A percentile compares a stretch with the other conserved stretches of the same genome.
These are phyloP conservation scores for Marasmarcha lunaedactyla DNA, from an alignment of 2,888 invertebrate genomes.

Conservation along the genomic window DNA sequence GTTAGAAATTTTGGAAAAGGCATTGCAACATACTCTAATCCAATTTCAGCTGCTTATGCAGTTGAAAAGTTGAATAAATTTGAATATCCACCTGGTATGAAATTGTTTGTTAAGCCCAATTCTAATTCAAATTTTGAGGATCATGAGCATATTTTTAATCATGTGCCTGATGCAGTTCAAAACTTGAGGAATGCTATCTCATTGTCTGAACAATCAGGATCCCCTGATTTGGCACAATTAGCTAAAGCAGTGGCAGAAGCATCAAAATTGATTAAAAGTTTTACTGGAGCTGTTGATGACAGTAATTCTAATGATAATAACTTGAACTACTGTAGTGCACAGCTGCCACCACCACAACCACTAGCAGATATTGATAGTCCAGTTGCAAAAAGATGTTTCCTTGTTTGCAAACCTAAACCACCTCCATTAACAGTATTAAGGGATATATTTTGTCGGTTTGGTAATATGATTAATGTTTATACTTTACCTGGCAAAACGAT, in stretches of 20 bases:
- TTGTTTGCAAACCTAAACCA: slow-evolving; percentile 74
- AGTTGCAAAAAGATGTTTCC: slow-evolving; percentile 76
- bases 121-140: slow-evolving; percentile 30
- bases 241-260: slow-evolving; percentile 84
- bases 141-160: slow-evolving; percentile 26
- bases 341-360: slow-evolving; percentile 79
- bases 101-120: slow-evolving; percentile 81
- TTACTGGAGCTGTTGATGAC: slow-evolving; percentile 43
- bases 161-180: slow-evolving; percentile 30
- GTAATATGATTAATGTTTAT: slow-evolving; percentile 90
- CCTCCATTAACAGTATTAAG: slow-evolving; percentile 83
- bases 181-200: slow-evolving; percentile 39
- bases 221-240: slow-evolving; percentile 73
- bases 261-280: slow-evolving; percentile 78
- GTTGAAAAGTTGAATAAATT: slow-evolving; percentile 90
- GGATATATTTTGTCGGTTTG: slow-evolving; percentile 92
- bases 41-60: slow-evolving; percentile 71
- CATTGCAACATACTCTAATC: slow-evolving; percentile 40
- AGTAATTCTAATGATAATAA: slow-evolving; percentile 31
- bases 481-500: slow-evolving; percentile 90
- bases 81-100: slow-evolving; percentile 91
- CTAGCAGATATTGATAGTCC: slow-evolving; percentile 76
- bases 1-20: slow-evolving; percentile 56
- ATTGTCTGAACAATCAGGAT: slow-evolving; percentile 23
- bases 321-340: slow-evolving; percentile 73